A percentile compares a stretch with the other conserved stretches of the same genome.
Conservation (phyloP, 92 coral and sea anemone species). For the Zoanthus sociatus region DNA sequence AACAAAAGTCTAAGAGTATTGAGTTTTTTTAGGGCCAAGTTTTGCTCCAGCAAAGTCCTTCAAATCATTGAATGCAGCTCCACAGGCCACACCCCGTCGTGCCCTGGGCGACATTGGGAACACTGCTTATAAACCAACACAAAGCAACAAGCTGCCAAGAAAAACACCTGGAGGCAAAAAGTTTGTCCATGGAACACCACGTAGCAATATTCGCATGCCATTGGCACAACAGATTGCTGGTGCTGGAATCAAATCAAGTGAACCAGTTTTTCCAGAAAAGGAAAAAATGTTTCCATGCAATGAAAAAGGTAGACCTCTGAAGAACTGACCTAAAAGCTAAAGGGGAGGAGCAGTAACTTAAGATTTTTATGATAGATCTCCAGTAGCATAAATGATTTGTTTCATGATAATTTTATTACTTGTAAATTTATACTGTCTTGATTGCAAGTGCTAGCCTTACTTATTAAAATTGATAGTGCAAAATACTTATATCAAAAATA, state of each 20-base stretch:
- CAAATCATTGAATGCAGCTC: conserved; percentile 50
- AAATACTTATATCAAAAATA: no score
- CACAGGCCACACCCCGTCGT: conserved; percentile 87
- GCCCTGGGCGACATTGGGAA: conserved; percentile 93
- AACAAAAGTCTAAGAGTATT: neutral
- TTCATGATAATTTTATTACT: no score
- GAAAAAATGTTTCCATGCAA: conserved; percentile 87
- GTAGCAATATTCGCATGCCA: conserved; percentile 51
- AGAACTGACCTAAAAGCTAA: no score
- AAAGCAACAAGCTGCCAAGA: conserved; percentile 47
- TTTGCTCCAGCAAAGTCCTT: conserved; percentile 72
- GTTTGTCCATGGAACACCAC: conserved; percentile 64
- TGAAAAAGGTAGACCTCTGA: conserved; percentile 68
- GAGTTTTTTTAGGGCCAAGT: conserved; percentile 63
- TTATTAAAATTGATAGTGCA: no score
- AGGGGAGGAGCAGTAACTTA: no score
- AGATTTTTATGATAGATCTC: no score
- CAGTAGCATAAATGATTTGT: no score
- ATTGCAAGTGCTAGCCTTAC: no score
- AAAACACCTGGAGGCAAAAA: conserved; percentile 58
- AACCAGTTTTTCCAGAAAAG: conserved; percentile 63
- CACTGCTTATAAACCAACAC: conserved; percentile 64
- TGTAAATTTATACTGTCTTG: no score
- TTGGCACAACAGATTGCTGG: conserved; percentile 64
- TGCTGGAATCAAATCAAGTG: conserved; percentile 63